Conservation (phyloP, 2,888 invertebrate genomes). For the Amorpha juglandis region DNA sequence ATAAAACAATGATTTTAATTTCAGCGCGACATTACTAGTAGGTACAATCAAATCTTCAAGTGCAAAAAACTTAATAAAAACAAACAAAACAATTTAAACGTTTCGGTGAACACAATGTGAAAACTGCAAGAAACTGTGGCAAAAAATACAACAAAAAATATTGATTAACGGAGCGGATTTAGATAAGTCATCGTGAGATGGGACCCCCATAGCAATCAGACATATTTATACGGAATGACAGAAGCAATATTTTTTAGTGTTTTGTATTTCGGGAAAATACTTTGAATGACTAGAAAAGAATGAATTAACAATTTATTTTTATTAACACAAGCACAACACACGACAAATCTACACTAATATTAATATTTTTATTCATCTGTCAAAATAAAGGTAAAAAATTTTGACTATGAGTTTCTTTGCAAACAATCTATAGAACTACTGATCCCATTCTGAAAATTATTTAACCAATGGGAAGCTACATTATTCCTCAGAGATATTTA, state of each 20-base stretch:
- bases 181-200: neutral
- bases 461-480: too few relatives aligned
- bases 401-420: too few relatives aligned
- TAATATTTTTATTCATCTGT: too few relatives aligned
- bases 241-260: neutral
- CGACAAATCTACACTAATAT: too few relatives aligned
- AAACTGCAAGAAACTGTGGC: slow-evolving; percentile 16
- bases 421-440: too few relatives aligned
- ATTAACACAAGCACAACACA: too few relatives aligned
- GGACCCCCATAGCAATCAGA: neutral
- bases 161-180: slow-evolving; percentile 11
- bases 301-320: too few relatives aligned
- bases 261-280: neutral
- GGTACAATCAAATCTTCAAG: neutral
- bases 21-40: neutral
- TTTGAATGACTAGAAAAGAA: neutral
- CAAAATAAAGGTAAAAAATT: too few relatives aligned
- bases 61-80: neutral
- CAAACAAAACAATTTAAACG: slow-evolving; percentile 18
- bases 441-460: too few relatives aligned
- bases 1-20: neutral
- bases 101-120: slow-evolving; percentile 12
- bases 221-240: neutral
- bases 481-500: too few relatives aligned
- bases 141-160: slow-evolving; percentile 24